Evolutionary conservation across 2,113 vertebrate species (phyloP).

Genomic region (Strix uralensis): DNA sequence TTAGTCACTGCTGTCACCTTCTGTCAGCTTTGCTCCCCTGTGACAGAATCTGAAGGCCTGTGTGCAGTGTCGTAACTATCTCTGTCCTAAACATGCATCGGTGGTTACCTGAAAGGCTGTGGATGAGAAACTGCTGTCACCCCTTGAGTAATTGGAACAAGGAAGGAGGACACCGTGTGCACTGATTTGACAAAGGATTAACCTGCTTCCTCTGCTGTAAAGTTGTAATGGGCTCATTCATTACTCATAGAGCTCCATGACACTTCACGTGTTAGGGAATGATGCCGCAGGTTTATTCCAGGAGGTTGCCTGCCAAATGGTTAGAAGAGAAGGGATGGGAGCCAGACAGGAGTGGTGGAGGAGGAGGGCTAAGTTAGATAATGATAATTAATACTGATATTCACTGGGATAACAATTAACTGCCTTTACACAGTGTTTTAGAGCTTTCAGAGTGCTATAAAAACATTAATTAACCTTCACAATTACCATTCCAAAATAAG

Average conservation of each 20-base stretch:
- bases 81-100: slow-evolving; percentile 55
- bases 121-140: slow-evolving; percentile 61
- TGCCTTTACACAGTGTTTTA: neutral
- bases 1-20: slow-evolving; percentile 14
- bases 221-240: slow-evolving; percentile 66
- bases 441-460: neutral
- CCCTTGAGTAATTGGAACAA: slow-evolving; percentile 67
- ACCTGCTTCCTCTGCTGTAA: slow-evolving; percentile 57
- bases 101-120: slow-evolving; percentile 51
- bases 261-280: neutral
- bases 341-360: neutral
- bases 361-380: neutral
- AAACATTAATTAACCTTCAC: neutral
- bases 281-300: neutral
- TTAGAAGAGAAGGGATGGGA: neutral
- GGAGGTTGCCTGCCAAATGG: neutral
- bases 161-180: slow-evolving; percentile 45
- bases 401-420: neutral
- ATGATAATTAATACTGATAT: neutral
- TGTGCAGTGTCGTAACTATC: neutral
- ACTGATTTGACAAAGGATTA: slow-evolving; percentile 66
- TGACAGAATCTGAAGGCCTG: slow-evolving; percentile 26
- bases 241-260: slow-evolving; percentile 55
- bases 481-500: neutral
- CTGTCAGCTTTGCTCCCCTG: slow-evolving; percentile 15